Base-by-base conservation (phyloP, 2,797 vertebrate genomes). In the Arctocebus calabarensis region DNA sequence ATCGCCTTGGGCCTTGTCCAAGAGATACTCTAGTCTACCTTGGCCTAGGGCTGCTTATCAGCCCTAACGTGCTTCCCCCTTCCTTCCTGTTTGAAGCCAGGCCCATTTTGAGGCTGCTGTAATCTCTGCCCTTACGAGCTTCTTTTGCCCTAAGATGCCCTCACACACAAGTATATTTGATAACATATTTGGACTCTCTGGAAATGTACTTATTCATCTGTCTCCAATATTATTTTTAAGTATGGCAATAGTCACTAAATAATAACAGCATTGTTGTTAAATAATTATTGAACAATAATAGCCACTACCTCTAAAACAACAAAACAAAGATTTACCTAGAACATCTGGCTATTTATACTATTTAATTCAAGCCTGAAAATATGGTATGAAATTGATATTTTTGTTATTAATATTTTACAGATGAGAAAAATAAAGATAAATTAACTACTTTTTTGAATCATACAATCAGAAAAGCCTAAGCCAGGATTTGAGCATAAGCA, bases 301-400 rank as follows among this genome's bases (percentile, higher is more conserved):
- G 19, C 40, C 59, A 14, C 52, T 55, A 68, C 34, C 11, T 34
- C 22, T 61, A 61, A 92, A 85, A 57, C 12, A 70, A 48, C 20
- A 55, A 5, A 62, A 37, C 12, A 37, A 48, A 52, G 3, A 19
- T 79, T 84, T 81, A 55, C 52, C 43, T 55, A 83, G 85, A 95
- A 66, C 59, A 73, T 32, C 61, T 92, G 75, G 27, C 68, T 48
- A 48, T 29, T 27, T 52, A 34, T 64, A 5, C 25, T 37, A n/a
- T 88, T 84, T 82, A 81, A 88, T 82, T 74, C 52, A 82, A 64
- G 70, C 59, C 27, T 90, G 43, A 91, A 78, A 93, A 68, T 64
- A 66, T 37, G 40, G 23, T 74, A 5, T 84, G 90, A 61, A 88
- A 68, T 29, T 81, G 34, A 73, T 75, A 62, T 85, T 78, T 11